phyloP scores from a whole-genome alignment of 2,888 invertebrate genomes.

The Sphaerophoria taeniata region DNA sequence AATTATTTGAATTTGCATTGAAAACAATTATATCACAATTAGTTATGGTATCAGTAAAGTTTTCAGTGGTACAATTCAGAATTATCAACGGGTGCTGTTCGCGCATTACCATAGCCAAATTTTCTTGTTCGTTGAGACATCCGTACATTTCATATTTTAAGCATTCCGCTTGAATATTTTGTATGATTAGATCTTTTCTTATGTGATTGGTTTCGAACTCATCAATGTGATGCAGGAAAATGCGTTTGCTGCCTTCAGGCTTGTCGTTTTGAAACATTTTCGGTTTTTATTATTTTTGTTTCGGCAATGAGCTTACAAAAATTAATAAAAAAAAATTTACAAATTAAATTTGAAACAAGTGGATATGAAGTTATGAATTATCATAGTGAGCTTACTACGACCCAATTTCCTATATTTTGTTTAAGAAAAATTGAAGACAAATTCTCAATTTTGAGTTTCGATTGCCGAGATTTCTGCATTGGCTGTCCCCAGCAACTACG shows the following conservation, averaged over 20 bases:
- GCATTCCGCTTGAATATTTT: slow-evolving; percentile 6
- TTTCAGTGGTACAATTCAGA: slow-evolving; percentile 12
- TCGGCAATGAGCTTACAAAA: no score
- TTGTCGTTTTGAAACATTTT: background rate
- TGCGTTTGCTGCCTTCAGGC: background rate
- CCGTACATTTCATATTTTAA: slow-evolving; percentile 43
- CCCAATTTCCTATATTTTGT: no score
- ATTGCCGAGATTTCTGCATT: no score
- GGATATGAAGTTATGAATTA: no score
- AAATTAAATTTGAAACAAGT: no score
- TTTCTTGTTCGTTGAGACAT: slow-evolving; percentile 25
- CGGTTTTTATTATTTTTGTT: background rate
- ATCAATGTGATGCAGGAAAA: slow-evolving; percentile 60
- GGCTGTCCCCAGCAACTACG: no score
- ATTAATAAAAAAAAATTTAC: no score
- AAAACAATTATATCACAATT: slow-evolving; percentile 71
- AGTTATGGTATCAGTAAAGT: slow-evolving; percentile 50
- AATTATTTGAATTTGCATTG: slow-evolving; percentile 78
- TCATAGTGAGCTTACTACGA: no score
- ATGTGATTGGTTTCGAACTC: slow-evolving; percentile 45
- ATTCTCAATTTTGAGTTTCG: no score
- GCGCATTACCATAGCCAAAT: slow-evolving; percentile 44
- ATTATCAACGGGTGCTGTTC: slow-evolving; percentile 45
- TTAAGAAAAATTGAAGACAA: no score
- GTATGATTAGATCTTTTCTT: slow-evolving; percentile 30